Conservation (phyloP, 2,113 vertebrate species). For the Apodemus sylvaticus region DNA sequence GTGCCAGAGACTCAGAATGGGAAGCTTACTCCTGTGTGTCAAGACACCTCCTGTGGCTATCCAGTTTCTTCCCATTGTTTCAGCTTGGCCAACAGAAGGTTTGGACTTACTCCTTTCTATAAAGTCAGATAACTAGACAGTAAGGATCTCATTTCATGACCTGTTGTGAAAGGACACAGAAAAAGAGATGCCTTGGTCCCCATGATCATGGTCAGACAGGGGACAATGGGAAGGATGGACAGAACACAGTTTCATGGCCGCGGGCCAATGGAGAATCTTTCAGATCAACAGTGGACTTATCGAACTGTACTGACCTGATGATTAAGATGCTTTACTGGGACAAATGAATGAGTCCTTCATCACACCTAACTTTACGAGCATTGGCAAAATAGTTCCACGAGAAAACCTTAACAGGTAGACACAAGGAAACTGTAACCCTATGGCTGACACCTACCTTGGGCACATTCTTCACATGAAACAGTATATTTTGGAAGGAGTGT, state of each 20-base stretch:
- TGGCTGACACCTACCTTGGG: conserved; percentile 86
- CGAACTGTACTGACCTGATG: neutral
- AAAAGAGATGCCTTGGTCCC: neutral
- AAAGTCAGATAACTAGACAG: neutral
- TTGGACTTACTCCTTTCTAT: neutral
- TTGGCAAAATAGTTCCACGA: neutral
- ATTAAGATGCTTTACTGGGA: neutral
- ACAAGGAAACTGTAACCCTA: neutral
- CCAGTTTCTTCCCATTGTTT: neutral
- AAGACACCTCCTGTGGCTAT: neutral
- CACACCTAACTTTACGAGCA: neutral
- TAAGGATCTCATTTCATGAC: neutral
- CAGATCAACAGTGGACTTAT: neutral
- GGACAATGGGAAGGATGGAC: neutral
- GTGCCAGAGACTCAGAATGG: neutral
- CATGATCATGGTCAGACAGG: neutral
- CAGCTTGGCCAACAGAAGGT: neutral
- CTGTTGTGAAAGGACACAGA: conserved; percentile 14
- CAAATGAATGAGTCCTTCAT: neutral
- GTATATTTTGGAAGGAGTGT: conserved; percentile 92
- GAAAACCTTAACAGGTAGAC: neutral
- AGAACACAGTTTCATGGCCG: neutral
- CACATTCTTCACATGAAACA: conserved; percentile 86
- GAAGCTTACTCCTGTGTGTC: neutral
- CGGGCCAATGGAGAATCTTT: conserved; percentile 7